Percentiles rank a stretch among this genome's conserved stretches.
These are phyloP conservation scores for Capromys pilorides DNA, from an alignment of 2,797 vertebrate genomes.

Conservation along the genomic window DNA sequence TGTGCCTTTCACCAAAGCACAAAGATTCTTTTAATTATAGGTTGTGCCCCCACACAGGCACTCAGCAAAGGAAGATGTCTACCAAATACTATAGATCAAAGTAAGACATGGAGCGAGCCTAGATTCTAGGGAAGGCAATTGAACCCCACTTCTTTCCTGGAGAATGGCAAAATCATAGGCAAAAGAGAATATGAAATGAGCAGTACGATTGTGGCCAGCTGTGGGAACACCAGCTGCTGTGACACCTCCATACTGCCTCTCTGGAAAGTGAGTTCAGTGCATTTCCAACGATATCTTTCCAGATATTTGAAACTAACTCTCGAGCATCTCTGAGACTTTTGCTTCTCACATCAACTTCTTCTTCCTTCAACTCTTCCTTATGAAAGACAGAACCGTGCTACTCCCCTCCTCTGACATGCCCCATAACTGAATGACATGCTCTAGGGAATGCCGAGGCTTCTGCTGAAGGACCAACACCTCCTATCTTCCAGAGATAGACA, in stretches of 20 bases:
- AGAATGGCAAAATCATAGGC: not conserved
- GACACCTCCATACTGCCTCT: not conserved
- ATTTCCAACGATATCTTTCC: not conserved
- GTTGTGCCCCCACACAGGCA: not conserved
- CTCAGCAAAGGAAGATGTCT: not conserved
- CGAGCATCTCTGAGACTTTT: not conserved
- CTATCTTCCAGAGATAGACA: not conserved
- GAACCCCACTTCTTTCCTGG: not conserved
- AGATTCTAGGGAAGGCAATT: not conserved
- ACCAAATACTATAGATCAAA: not conserved
- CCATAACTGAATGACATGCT: not conserved
- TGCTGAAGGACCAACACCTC: not conserved
- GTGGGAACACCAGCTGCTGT: not conserved
- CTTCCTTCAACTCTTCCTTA: not conserved
- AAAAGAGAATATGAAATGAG: not conserved
- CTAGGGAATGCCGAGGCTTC: not conserved
- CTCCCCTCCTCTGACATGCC: not conserved
- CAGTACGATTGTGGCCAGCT: too few relatives aligned
- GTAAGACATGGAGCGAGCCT: not conserved
- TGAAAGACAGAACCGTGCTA: not conserved
- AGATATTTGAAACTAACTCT: not conserved
- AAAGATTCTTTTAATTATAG: conserved; percentile 6
- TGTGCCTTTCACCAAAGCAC: not conserved
- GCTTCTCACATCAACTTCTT: not conserved
- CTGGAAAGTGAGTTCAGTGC: not conserved